Percentiles rank a stretch among this genome's conserved stretches.
These are phyloP conservation scores for Holocentrus rufus DNA, from an alignment of 2,797 vertebrate genomes.

Conservation along the genomic window DNA sequence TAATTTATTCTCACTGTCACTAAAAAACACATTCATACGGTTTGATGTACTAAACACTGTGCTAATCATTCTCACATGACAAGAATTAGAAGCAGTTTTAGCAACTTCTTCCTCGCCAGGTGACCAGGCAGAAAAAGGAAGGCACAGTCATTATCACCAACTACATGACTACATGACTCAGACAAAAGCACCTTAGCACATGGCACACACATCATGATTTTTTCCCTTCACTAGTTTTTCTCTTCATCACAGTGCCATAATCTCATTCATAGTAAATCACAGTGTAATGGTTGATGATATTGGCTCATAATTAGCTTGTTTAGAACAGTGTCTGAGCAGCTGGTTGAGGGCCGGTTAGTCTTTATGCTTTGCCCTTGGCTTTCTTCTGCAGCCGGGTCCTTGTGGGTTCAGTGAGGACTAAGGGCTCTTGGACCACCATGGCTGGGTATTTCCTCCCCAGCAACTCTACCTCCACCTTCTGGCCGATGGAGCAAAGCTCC, in stretches of 20 bases:
- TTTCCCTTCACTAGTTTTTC: not conserved
- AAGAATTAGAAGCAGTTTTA: not conserved
- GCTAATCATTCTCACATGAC: not conserved
- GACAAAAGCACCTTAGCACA: slow-evolving; percentile 19
- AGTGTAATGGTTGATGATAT: not conserved
- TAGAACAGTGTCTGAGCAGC: not conserved
- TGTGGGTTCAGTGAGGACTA: slow-evolving; percentile 90
- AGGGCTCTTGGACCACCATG: slow-evolving; percentile 87
- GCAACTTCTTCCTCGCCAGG: not conserved
- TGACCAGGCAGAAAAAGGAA: slow-evolving; percentile 29
- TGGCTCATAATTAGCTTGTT: slow-evolving; percentile 18
- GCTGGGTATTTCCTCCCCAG: slow-evolving; percentile 89
- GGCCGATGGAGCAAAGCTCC: slow-evolving; percentile 86
- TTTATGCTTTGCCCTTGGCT: slow-evolving; percentile 73
- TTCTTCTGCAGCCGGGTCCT: slow-evolving; percentile 88
- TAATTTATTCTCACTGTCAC: not conserved
- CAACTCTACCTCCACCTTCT: slow-evolving; percentile 93
- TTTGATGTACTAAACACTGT: not conserved
- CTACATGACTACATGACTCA: not conserved
- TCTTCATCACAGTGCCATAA: not conserved
- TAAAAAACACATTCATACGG: slow-evolving; percentile 13
- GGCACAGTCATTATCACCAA: not conserved
- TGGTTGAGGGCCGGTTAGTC: not conserved
- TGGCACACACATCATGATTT: not conserved
- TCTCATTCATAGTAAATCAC: slow-evolving; percentile 14